phyloP scores from a whole-genome alignment of 2,888 invertebrate genomes.

The Plebejus anna region DNA sequence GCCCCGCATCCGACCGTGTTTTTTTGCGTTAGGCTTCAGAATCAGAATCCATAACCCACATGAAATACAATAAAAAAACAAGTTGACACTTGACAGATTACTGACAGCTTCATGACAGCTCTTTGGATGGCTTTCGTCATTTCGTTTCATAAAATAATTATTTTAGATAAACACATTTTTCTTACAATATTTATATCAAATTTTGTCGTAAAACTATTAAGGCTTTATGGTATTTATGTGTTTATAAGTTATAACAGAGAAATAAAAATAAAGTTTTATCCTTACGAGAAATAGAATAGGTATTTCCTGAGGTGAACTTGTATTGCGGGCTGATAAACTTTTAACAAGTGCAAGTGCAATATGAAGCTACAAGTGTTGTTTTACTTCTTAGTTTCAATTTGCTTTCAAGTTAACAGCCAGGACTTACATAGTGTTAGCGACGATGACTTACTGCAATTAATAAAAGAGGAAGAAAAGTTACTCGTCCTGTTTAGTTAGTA shows the following conservation, averaged over 20 bases:
- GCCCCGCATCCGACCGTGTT: too few relatives aligned
- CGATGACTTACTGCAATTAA: slow-evolving; percentile 87
- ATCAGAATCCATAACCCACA: too few relatives aligned
- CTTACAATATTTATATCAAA: too few relatives aligned
- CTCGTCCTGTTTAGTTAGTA: slow-evolving; percentile 89
- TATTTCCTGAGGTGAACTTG: neutral
- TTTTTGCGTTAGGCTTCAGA: too few relatives aligned
- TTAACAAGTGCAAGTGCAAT: slow-evolving; percentile 35
- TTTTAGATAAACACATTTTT: too few relatives aligned
- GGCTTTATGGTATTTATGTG: neutral
- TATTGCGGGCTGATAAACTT: neutral
- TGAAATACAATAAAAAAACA: too few relatives aligned
- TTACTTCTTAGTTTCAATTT: slow-evolving; percentile 39
- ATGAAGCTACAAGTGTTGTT: slow-evolving; percentile 45
- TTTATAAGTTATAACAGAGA: neutral
- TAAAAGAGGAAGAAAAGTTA: slow-evolving; percentile 89
- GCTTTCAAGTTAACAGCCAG: slow-evolving; percentile 49
- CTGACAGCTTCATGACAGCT: too few relatives aligned
- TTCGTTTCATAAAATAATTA: too few relatives aligned
- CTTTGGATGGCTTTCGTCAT: too few relatives aligned
- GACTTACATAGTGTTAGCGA: slow-evolving; percentile 85
- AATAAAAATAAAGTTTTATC: neutral
- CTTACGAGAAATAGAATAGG: neutral
- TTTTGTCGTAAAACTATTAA: neutral
- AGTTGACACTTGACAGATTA: too few relatives aligned